Evolutionary conservation across 2,888 invertebrate genomes (phyloP), one percentile per base, ranked within the genome.

Genomic region (Erebia aethiops): DNA sequence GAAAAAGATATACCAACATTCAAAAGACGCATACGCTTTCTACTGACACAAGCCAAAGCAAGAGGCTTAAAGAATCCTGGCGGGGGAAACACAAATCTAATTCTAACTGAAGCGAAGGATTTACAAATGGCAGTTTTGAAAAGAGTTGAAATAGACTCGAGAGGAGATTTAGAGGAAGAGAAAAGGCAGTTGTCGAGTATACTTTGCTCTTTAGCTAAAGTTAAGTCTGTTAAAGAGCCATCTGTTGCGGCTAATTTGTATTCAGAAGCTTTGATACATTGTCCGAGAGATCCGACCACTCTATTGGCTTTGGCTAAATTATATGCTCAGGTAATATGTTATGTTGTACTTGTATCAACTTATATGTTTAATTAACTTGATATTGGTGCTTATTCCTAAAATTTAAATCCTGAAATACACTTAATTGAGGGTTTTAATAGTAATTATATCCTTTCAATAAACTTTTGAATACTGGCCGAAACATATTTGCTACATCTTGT

Each of bases 221-320:
- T 86, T 1, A 93, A 91, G 77, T 82, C 87, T 0, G 67, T 77
- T 1, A 88, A 87, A 9, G 94, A 94, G 63, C 91, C 92, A 0
- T 87, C 86, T 61, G 96, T 97, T 4, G 95, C 96, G 71, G 97
- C 98, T 0, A 95, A 95, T 75, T 94, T 96, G 81, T 98, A 98
- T 84, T 97, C 98, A 73, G 98, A 99, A 83, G 98, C 98, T 0
- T 87, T 99, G 43, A 95, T 95, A 61, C 95, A 97, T 80, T 95
- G 95, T 66, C 97, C 98, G 0, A 94, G 96, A 71, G 97, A 98
- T 84, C 93, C 96, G 1, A 94, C 94, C 74, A 95, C 96, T 67
- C 88, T 98, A 75, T 90, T 96, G 46, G 95, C 96, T 0, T 87
- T 98, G 65, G 97, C 98, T 1, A 97, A 96, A 78, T 88, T 97